Percentiles rank a stretch among this genome's conserved stretches.
Conservation (phyloP, 2,113 vertebrate species). For the Neogale vison region DNA sequence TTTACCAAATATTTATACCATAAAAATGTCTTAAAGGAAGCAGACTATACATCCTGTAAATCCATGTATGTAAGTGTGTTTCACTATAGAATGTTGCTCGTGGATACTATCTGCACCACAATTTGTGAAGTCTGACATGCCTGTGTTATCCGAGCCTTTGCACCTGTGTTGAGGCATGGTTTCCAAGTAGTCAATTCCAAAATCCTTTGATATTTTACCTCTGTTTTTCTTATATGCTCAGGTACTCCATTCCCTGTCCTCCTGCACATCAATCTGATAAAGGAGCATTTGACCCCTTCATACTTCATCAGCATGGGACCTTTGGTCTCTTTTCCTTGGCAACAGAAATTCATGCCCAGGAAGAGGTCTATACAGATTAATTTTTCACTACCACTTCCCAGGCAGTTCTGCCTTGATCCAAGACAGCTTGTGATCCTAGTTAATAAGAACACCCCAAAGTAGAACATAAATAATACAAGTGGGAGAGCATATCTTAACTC, state of each 20-base stretch:
- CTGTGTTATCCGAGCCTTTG: background rate
- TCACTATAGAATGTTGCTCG: background rate
- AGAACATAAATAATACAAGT: background rate
- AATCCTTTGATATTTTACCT: background rate
- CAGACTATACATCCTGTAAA: background rate
- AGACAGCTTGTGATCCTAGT: background rate
- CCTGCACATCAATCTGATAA: background rate
- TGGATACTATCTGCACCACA: background rate
- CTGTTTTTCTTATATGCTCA: background rate
- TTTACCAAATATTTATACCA: background rate
- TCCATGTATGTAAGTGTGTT: background rate
- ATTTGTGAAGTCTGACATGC: background rate
- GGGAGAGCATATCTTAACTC: background rate
- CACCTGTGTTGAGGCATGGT: background rate
- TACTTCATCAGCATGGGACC: background rate
- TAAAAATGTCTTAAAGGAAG: background rate
- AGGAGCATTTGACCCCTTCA: background rate
- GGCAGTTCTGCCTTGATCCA: background rate
- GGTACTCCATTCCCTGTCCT: background rate
- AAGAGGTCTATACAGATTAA: background rate
- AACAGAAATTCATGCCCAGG: background rate
- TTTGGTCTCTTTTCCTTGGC: background rate
- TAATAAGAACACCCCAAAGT: background rate
- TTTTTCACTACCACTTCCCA: background rate
- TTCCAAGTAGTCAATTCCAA: background rate